phyloP scores from a whole-genome alignment of 2,113 vertebrate genomes.

The Muscicapa adusta region DNA sequence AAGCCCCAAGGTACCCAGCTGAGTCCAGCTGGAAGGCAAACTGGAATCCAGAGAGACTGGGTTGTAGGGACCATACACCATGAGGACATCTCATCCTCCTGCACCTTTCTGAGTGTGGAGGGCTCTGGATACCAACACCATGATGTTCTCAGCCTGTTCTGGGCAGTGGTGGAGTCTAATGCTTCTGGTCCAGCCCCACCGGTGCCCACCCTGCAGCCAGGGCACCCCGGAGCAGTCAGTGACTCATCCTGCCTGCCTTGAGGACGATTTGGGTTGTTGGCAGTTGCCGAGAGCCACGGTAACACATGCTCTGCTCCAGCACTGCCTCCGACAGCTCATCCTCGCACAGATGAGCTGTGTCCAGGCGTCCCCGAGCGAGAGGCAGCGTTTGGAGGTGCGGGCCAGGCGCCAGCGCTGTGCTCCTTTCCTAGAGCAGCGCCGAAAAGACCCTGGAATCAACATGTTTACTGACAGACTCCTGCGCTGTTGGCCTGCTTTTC shows the following conservation, averaged over 20 bases:
- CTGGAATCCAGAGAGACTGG: background rate
- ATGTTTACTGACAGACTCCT: constrained; percentile 63
- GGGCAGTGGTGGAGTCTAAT: accelerated
- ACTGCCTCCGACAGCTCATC: accelerated
- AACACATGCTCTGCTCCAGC: accelerated
- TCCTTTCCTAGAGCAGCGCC: background rate
- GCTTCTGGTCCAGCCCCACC: accelerated
- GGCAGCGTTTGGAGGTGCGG: background rate
- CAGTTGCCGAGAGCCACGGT: background rate
- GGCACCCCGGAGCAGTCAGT: accelerated
- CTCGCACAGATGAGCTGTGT: accelerated
- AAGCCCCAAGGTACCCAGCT: background rate
- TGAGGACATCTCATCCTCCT: background rate
- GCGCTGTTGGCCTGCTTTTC: constrained; percentile 50
- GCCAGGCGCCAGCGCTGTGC: background rate
- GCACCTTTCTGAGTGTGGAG: background rate
- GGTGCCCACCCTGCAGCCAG: accelerated
- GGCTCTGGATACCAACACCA: background rate
- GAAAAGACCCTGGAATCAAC: constrained; percentile 50
- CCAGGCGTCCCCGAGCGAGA: accelerated
- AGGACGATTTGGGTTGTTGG: background rate
- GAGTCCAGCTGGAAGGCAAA: background rate
- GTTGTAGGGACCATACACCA: background rate
- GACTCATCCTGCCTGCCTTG: background rate
- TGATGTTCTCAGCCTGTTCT: background rate